phyloP scores from a whole-genome alignment of 2,888 invertebrate species.

The Papilio elwesi region DNA sequence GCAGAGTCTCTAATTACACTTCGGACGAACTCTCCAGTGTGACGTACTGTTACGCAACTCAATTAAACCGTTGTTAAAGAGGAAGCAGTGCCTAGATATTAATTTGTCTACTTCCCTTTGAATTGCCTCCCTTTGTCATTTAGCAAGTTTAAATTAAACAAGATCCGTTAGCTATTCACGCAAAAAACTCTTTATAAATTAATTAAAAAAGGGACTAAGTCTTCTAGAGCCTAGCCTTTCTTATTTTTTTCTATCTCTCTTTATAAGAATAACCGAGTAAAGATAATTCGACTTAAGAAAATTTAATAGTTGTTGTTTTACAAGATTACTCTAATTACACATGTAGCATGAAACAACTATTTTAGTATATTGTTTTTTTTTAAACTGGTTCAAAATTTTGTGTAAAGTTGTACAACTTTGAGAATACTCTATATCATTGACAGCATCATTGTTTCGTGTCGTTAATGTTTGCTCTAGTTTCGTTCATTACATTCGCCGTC shows the following conservation, averaged over 20 bases:
- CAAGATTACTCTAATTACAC: no score
- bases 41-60: conserved; percentile 30
- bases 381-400: no score
- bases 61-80: conserved; percentile 32
- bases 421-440: background rate
- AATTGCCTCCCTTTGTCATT: conserved; percentile 19
- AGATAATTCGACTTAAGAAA: no score
- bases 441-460: conserved; percentile 2
- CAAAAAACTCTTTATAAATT: background rate
- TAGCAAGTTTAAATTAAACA: background rate
- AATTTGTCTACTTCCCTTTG: conserved; percentile 27
- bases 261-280: no score
- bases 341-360: no score
- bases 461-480: conserved; percentile 19
- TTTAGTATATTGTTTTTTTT: no score
- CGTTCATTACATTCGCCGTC: conserved; percentile 16
- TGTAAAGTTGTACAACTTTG: no score
- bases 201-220: background rate
- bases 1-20: conserved; percentile 31
- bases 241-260: background rate
- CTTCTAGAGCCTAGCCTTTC: background rate
- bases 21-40: conserved; percentile 27
- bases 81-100: conserved; percentile 23
- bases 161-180: background rate
- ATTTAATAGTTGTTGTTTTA: no score